Evolutionary conservation across 1,140 invertebrate species (phyloP), one percentile per base, ranked within the genome.

Genomic region (Colletes gigas): DNA sequence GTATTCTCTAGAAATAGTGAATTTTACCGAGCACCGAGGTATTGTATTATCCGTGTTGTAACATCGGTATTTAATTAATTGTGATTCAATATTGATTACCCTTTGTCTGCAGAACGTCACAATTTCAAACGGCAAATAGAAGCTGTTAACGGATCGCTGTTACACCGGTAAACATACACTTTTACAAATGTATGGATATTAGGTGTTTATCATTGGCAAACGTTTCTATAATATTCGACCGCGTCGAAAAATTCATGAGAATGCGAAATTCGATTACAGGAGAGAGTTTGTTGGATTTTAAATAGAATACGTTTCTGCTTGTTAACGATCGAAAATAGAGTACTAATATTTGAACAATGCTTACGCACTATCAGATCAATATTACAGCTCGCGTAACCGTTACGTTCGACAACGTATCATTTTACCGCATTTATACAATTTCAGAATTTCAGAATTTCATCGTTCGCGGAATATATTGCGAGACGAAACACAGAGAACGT

Each of bases 291-390:
- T 14, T 57, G 19, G 55, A 76, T 55, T 76, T 68, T 44, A 15
- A 76, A 59, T 8, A 30, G 39, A 30, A 67, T 71, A 63, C 47
- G 9, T 63, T 63, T 50, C 41, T 63, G 52, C 57, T 54, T 71
- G 70, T 66, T 66, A 75, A n/a, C 14, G 50, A 39, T 77, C 44
- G 68, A 78, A 78, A 71, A 78, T 78, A 50, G 68, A 62, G 19
- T 78, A 21, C 47, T 54, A 71, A 78, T 71, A 78, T 78, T 78
- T 71, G 76, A 78, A 78, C 67, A 78, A 78, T 71, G 76, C 76
- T 78, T 78, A 71, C 68, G 57, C 68, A 71, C 30, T 78, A 78
- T 78, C 76, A 62, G 47, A 71, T 78, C 67, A 54, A 78, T 78
- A 78, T 71, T 63, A 15, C 7, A 19, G 47, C 39, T 30, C 63